Evolutionary conservation across 2,113 vertebrate genomes (phyloP).

Genomic region (Microcebus lehilahytsara): DNA sequence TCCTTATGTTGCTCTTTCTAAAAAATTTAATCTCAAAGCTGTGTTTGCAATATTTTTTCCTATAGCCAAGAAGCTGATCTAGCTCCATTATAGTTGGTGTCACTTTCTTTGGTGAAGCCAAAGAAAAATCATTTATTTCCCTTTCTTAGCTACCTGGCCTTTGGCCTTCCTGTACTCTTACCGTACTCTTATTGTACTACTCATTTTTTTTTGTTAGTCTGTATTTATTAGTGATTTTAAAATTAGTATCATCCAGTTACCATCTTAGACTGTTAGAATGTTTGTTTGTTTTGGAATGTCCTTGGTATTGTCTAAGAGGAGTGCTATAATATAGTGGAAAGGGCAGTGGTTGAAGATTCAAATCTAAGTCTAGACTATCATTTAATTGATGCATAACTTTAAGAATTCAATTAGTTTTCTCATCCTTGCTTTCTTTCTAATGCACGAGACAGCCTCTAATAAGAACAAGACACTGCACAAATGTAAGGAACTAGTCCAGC

Average conservation of each 20-base stretch:
- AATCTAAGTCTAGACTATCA: neutral
- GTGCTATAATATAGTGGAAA: neutral
- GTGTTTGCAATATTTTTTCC: slow-evolving; percentile 10
- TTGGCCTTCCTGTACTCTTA: too few relatives aligned
- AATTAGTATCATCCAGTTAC: neutral
- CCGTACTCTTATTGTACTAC: too few relatives aligned
- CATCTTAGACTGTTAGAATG: neutral
- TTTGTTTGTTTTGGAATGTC: neutral
- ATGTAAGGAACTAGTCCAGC: neutral
- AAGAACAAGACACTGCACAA: neutral
- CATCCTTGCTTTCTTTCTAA: neutral
- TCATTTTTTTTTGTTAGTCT: neutral
- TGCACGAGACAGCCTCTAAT: neutral
- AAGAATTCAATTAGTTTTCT: neutral
- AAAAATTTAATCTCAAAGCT: slow-evolving; percentile 58
- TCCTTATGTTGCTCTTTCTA: slow-evolving; percentile 52
- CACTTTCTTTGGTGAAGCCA: neutral
- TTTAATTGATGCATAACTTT: neutral
- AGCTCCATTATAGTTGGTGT: neutral
- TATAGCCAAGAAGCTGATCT: neutral
- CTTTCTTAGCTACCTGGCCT: neutral
- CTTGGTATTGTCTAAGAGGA: neutral
- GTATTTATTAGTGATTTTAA: neutral
- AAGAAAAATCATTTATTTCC: slow-evolving; percentile 19
- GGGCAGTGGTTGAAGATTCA: neutral